Evolutionary conservation across 2,888 invertebrate genomes (phyloP).

Genomic region (Mactromeris polynyma): DNA sequence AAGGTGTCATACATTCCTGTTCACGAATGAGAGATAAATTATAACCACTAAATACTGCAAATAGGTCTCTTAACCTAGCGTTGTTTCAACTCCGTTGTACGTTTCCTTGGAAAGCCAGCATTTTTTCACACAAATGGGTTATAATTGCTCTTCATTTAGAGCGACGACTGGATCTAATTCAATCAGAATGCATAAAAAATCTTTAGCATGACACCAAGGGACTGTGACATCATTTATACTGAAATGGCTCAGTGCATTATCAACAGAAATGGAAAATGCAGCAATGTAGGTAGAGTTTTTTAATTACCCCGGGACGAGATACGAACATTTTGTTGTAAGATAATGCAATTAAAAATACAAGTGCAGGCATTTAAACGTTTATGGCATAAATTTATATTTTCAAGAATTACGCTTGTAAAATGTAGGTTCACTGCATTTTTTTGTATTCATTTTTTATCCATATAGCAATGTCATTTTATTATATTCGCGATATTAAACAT

Average conservation of each 20-base stretch:
- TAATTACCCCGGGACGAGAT: background rate
- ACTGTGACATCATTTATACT: background rate
- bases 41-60: background rate
- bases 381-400: background rate
- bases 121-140: background rate
- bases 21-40: background rate
- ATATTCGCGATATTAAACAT: too few relatives aligned
- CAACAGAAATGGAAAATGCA: background rate
- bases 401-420: background rate
- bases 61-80: background rate
- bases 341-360: background rate
- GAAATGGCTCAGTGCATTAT: background rate
- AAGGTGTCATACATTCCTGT: background rate
- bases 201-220: constrained; percentile 4
- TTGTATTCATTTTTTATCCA: too few relatives aligned
- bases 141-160: background rate
- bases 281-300: background rate
- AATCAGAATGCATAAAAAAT: background rate
- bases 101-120: background rate
- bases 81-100: background rate
- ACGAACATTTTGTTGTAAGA: background rate
- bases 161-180: background rate
- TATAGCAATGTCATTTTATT: too few relatives aligned
- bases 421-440: too few relatives aligned
- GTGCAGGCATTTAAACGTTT: background rate